phyloP scores from a whole-genome alignment of 64 coral and sea anemone genomes.

The Trachythela sp. region DNA sequence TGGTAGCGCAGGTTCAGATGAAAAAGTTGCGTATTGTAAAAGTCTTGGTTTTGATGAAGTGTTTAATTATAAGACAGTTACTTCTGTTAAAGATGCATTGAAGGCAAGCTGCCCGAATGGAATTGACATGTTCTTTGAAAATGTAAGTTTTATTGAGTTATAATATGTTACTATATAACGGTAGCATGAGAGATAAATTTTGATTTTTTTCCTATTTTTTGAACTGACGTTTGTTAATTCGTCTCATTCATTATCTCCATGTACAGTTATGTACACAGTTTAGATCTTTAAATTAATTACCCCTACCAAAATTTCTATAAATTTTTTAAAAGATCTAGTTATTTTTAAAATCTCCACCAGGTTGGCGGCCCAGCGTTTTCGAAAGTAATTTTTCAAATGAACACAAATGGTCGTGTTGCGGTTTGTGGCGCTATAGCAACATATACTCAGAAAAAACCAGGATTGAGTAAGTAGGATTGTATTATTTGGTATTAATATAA shows the following conservation, averaged over 20 bases:
- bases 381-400: neutral
- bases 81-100: neutral
- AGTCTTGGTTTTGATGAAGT: constrained; percentile 21
- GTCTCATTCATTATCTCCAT: too few relatives aligned
- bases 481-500: neutral
- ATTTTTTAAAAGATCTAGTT: too few relatives aligned
- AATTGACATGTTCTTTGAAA: constrained; percentile 19
- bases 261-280: too few relatives aligned
- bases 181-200: too few relatives aligned
- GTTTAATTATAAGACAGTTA: neutral
- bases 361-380: constrained; percentile 8
- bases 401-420: neutral
- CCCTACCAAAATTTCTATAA: neutral
- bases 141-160: neutral
- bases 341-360: neutral
- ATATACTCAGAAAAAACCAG: neutral
- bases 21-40: constrained; percentile 15
- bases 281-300: neutral
- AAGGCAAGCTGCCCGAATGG: neutral
- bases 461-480: neutral
- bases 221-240: too few relatives aligned
- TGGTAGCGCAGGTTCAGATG: constrained; percentile 9
- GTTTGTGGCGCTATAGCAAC: neutral
- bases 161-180: neutral
- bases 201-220: too few relatives aligned